These are phyloP conservation scores for Thalassaphorura encarpata DNA, from an alignment of 1,140 invertebrate species.

Conservation along the genomic window DNA sequence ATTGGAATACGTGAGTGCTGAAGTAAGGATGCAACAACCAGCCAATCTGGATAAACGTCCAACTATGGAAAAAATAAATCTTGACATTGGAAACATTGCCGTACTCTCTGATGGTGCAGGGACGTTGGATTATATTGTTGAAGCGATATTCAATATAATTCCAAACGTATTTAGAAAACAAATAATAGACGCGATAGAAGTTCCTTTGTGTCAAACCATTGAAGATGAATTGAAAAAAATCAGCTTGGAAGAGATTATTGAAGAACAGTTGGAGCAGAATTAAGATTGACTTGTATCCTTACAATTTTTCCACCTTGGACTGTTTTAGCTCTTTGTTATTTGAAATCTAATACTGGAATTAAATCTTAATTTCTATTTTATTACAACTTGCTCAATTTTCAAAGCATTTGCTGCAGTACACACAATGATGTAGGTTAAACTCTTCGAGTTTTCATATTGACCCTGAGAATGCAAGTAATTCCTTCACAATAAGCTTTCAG, in stretches of 20 bases:
- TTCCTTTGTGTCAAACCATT: slow-evolving; percentile 17
- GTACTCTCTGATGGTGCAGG: slow-evolving; percentile 55
- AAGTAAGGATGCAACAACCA: slow-evolving; percentile 55
- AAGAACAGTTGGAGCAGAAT: no score
- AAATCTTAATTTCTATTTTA: no score
- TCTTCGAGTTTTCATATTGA: no score
- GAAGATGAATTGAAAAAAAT: slow-evolving; percentile 29
- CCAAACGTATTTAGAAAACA: slow-evolving; percentile 59
- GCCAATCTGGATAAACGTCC: slow-evolving; percentile 62
- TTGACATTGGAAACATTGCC: slow-evolving; percentile 67
- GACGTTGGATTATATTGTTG: slow-evolving; percentile 65
- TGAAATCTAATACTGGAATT: no score
- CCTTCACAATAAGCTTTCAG: no score
- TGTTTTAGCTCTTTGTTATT: no score
- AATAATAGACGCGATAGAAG: slow-evolving; percentile 29
- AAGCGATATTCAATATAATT: slow-evolving; percentile 63
- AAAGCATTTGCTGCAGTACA: no score
- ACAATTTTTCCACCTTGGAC: no score
- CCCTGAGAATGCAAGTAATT: no score
- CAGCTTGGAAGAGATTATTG: slow-evolving; percentile 25
- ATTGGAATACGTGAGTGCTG: slow-evolving; percentile 29
- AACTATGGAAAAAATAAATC: slow-evolving; percentile 56
- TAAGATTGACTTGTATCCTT: no score
- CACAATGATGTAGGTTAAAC: no score
- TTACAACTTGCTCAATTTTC: no score